Conservation (phyloP, 2,797 vertebrate species). For the Enteromius viviparus region DNA sequence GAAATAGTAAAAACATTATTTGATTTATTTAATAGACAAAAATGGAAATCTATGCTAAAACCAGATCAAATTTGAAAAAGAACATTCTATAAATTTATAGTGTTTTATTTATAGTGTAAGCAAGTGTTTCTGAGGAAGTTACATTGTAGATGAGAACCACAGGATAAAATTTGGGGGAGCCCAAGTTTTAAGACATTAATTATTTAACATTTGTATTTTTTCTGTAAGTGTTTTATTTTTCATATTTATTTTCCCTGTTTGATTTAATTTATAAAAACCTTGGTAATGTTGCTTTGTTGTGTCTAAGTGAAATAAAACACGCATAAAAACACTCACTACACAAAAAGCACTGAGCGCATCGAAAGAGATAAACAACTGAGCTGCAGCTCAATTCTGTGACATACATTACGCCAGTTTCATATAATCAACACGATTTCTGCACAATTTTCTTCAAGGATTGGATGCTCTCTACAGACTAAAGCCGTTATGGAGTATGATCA, state of each 20-base stretch:
- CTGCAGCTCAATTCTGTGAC: neutral
- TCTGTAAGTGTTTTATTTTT: neutral
- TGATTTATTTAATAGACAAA: neutral
- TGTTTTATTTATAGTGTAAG: neutral
- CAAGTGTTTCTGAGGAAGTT: neutral
- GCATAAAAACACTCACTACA: neutral
- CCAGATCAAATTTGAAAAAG: neutral
- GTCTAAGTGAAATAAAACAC: neutral
- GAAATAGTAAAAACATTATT: neutral
- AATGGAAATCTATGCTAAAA: neutral
- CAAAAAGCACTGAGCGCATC: neutral
- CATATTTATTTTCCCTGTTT: neutral
- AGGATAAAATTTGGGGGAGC: neutral
- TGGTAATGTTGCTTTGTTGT: neutral
- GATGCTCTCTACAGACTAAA: neutral
- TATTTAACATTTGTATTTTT: neutral
- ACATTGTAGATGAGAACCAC: neutral
- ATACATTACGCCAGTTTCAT: neutral
- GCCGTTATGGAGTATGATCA: too few relatives aligned
- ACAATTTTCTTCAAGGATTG: neutral
- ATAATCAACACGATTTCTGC: constrained; percentile 2
- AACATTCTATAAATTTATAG: neutral
- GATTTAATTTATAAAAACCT: neutral
- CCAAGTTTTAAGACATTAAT: neutral
- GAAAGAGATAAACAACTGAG: constrained; percentile 3